Evolutionary conservation across 2,797 vertebrate species (phyloP).

Genomic region (Acanthiza pusilla): DNA sequence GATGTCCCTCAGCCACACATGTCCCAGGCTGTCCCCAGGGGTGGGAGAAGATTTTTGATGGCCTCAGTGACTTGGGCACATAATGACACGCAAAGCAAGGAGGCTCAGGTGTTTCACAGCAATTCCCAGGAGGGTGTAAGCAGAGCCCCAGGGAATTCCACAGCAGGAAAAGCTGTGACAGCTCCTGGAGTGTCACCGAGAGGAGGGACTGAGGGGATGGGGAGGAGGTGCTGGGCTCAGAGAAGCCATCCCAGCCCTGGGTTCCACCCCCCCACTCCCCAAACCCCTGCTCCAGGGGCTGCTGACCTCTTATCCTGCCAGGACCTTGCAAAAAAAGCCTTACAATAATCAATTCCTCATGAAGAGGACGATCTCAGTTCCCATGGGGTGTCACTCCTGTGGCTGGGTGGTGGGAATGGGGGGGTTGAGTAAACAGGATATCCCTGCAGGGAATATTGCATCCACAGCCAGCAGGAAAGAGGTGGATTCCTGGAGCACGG

Average conservation of each 20-base stretch:
- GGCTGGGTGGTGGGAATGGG: neutral
- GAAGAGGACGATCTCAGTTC: neutral
- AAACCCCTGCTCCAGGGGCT: neutral
- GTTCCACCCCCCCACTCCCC: neutral
- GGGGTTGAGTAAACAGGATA: conserved; percentile 20
- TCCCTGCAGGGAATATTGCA: neutral
- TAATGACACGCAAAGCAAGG: neutral
- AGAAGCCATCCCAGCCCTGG: neutral
- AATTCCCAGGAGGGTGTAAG: neutral
- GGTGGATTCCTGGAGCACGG: neutral
- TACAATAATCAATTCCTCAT: neutral
- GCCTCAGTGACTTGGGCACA: neutral
- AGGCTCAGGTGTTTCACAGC: neutral
- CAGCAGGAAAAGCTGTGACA: neutral
- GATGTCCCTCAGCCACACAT: rapidly evolving
- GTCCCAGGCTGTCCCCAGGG: neutral
- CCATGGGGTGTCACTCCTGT: neutral
- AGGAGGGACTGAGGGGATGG: neutral
- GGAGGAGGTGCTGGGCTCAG: neutral
- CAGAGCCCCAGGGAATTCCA: neutral
- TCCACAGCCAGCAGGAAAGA: conserved; percentile 30
- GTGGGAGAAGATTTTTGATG: neutral
- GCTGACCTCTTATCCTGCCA: neutral
- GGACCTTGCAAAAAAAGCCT: neutral
- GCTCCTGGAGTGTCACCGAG: neutral